A percentile compares a stretch with the other conserved stretches of the same genome.
Evolutionary conservation across 2,797 vertebrate genomes (phyloP).

Genomic region (Todus mexicanus): DNA sequence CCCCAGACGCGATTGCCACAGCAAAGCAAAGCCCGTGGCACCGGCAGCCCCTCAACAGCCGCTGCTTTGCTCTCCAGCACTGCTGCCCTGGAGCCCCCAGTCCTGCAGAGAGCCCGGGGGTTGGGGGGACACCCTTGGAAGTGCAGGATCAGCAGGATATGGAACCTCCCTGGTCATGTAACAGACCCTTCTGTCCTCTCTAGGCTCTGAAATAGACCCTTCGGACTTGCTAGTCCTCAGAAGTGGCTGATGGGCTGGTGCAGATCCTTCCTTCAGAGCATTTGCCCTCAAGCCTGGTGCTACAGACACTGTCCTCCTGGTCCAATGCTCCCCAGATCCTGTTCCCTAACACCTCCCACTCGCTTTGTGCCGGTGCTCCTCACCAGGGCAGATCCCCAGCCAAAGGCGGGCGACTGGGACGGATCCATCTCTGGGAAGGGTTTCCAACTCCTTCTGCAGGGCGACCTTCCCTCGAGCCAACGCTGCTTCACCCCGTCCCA

Average conservation of each 20-base stretch:
- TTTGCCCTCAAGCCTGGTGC: not conserved
- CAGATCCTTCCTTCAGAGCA: not conserved
- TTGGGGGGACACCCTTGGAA: not conserved
- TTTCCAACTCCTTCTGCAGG: not conserved
- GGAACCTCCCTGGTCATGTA: not conserved
- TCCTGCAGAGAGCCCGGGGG: fast-evolving
- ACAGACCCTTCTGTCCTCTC: not conserved
- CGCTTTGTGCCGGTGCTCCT: not conserved
- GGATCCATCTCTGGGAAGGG: not conserved
- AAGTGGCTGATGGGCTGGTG: not conserved
- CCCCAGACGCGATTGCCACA: fast-evolving
- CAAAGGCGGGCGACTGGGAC: not conserved
- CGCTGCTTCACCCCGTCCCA: not conserved
- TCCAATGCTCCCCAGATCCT: not conserved
- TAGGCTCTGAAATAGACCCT: not conserved
- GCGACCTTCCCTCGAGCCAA: fast-evolving
- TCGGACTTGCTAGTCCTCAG: not conserved
- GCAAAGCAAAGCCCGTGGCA: not conserved
- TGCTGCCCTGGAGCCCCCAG: not conserved
- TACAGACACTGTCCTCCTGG: fast-evolving
- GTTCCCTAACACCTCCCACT: not conserved
- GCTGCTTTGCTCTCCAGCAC: not conserved
- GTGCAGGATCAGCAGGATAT: fast-evolving
- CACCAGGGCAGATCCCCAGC: not conserved
- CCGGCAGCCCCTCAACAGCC: fast-evolving